Conservation (phyloP, 2,888 invertebrate species). For the Neocrepidodera transversa region DNA sequence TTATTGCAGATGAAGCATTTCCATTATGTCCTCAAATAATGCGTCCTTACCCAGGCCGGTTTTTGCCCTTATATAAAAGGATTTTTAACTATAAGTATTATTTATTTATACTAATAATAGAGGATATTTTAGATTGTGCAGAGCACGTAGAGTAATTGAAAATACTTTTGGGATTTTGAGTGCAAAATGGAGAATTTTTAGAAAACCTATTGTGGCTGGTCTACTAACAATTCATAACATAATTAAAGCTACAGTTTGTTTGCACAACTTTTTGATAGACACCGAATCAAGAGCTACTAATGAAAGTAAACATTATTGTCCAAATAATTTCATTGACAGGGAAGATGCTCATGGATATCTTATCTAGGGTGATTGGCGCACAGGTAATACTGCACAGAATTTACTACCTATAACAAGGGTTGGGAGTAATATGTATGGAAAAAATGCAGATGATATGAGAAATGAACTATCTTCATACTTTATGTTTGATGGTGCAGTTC, state of each 20-base stretch:
- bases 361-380: slow-evolving; percentile 10
- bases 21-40: neutral
- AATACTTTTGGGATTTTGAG: too few species aligned
- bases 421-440: slow-evolving; percentile 15
- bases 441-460: slow-evolving; percentile 11
- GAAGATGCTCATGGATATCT: neutral
- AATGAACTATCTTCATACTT: slow-evolving; percentile 7
- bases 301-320: slow-evolving; percentile 4
- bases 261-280: slow-evolving; percentile 16
- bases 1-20: slow-evolving; percentile 5
- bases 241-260: slow-evolving; percentile 15
- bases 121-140: too few species aligned
- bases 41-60: neutral
- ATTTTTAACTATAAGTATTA: slow-evolving; percentile 8
- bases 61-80: neutral
- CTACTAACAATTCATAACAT: slow-evolving; percentile 4
- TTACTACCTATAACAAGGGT: neutral
- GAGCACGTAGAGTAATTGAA: too few species aligned
- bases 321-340: slow-evolving; percentile 12
- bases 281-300: slow-evolving; percentile 1
- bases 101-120: neutral
- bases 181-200: slow-evolving; percentile 4
- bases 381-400: neutral
- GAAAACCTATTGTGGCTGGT: slow-evolving; percentile 8
- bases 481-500: slow-evolving; percentile 11